phyloP scores from a whole-genome alignment of 2,888 invertebrate genomes.

The Timema cristinae region DNA sequence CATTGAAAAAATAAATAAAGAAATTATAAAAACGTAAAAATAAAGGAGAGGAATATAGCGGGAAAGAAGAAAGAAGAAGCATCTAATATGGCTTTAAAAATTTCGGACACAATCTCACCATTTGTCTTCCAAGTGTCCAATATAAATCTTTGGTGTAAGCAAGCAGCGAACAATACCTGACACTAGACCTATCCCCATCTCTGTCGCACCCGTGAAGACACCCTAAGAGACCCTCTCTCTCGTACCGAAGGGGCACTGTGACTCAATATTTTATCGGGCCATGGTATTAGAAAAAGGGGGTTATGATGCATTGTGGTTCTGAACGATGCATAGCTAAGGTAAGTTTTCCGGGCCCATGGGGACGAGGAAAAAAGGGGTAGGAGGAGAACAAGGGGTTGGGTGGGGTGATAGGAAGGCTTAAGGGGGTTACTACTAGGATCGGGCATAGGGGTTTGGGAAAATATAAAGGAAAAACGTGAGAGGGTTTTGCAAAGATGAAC shows the following conservation, averaged over 20 bases:
- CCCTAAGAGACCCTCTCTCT: background rate
- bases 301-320: slow-evolving; percentile 23
- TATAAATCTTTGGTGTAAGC: slow-evolving; percentile 55
- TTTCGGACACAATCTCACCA: slow-evolving; percentile 75
- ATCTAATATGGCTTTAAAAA: slow-evolving; percentile 71
- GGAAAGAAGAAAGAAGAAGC: slow-evolving; percentile 20
- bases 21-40: background rate
- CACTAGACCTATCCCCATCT: slow-evolving; percentile 14
- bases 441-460: too few species aligned
- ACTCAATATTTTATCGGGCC: slow-evolving; percentile 25
- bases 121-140: slow-evolving; percentile 70
- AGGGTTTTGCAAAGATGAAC: too few species aligned
- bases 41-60: slow-evolving; percentile 7
- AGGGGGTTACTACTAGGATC: too few species aligned
- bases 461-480: too few species aligned
- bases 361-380: too few species aligned
- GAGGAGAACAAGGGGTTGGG: too few species aligned
- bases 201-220: background rate
- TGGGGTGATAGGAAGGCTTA: too few species aligned
- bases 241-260: slow-evolving; percentile 10
- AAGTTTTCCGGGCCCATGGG: background rate
- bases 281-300: slow-evolving; percentile 22
- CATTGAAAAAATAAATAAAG: too few species aligned
- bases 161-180: slow-evolving; percentile 24
- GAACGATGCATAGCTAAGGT: slow-evolving; percentile 23